Evolutionary conservation across 2,113 vertebrate genomes (phyloP), one percentile per base, ranked within the genome.

Genomic region (Alaudala cheleensis): DNA sequence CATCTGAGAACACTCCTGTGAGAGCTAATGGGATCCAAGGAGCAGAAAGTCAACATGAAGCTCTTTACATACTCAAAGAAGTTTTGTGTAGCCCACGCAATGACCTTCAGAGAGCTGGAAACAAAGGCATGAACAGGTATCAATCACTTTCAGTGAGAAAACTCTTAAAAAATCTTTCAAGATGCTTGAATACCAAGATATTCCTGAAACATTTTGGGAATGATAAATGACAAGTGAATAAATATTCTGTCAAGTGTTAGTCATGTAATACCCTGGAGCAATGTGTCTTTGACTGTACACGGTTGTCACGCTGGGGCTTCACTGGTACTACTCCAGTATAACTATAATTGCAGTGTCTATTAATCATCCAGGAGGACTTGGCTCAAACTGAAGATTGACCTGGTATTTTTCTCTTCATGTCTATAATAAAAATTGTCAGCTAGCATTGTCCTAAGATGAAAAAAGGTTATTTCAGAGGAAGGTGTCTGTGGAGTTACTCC

Each of bases 211-310:
- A 53, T 57, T 94, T 90, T 69, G 45, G 50, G 71, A 83, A 76
- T 7, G 4, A 77, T 73, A 92, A 81, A 82, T 1, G 18, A 70
- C 74, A 94, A 93, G 58, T 49, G 60, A 88, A 92, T 92, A 92
- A 83, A 90, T 95, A 92, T 81, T 94, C 29, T 86, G 71, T 81
- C 76, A 93, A 70, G 47, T 42, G 14, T 88, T 83, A 92, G 45
- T 86, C 62, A 86, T 70, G 71, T 83, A 92, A 83, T 74, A 77
- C 7, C 53, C 42, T 40, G 44, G 24, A 88, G 40, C n/a, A 65
- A 57, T 16, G 39, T 70, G 40, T 78, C 64, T 81, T 77, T 66
- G 66, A 53, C 54, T 70, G 45, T n/a, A 66, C 17, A 42, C 6
- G 72, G 7, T 51, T 90, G 50, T 83, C 80, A 66, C 21, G 77